Conservation (phyloP, 1,140 invertebrate species). For the Brachionus rubens region DNA sequence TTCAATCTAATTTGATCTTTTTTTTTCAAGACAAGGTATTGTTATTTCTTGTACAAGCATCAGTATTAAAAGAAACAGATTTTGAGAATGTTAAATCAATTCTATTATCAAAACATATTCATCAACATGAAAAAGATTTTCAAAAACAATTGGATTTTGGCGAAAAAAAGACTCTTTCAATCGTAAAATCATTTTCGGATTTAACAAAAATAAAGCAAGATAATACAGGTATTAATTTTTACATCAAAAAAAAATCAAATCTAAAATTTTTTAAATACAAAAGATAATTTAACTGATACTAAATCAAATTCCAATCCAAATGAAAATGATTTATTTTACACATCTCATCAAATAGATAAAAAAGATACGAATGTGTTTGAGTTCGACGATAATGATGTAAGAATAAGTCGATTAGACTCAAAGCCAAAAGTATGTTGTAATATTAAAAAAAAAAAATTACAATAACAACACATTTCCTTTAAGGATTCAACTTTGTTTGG, state of each 20-base stretch:
- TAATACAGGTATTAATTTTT: not conserved
- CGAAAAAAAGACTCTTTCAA: constrained; percentile 61
- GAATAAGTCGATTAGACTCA: not conserved
- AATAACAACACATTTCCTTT: not conserved
- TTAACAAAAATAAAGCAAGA: constrained; percentile 2
- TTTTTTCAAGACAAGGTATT: constrained; percentile 1
- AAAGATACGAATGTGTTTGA: not conserved
- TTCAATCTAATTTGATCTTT: not conserved
- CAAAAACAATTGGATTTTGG: constrained; percentile 55
- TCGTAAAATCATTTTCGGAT: not conserved
- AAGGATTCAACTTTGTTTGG: not conserved
- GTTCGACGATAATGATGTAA: not conserved
- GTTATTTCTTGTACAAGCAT: not conserved
- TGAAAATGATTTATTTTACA: not conserved
- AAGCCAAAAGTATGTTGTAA: constrained; percentile 29
- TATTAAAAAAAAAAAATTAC: not conserved
- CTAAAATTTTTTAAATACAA: not conserved
- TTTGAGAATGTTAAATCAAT: constrained; percentile 80
- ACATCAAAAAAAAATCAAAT: not conserved
- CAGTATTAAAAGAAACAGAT: constrained; percentile 68
- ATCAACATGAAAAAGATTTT: constrained; percentile 68
- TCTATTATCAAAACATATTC: constrained; percentile 81
- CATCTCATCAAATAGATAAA: not conserved
- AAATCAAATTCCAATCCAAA: not conserved
- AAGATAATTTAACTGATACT: not conserved